Percentiles rank a stretch among this genome's conserved stretches.
Evolutionary conservation across 2,888 invertebrate species (phyloP).

Genomic region (Tortricodes alternella): DNA sequence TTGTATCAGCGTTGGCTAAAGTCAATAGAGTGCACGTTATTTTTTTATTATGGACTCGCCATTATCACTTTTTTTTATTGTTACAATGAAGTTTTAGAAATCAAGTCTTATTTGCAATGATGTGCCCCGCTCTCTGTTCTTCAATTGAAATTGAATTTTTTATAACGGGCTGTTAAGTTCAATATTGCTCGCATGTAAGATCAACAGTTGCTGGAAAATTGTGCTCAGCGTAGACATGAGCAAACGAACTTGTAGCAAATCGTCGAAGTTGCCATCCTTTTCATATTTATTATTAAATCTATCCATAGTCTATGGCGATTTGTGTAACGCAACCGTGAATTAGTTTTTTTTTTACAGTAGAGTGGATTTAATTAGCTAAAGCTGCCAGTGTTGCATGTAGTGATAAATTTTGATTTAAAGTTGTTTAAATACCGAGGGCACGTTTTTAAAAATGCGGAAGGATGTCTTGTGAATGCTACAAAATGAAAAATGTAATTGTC

Average conservation of each 20-base stretch:
- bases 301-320: slow-evolving; percentile 19
- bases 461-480: slow-evolving; percentile 33
- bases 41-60: slow-evolving; percentile 41
- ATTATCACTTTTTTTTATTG: slow-evolving; percentile 40
- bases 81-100: slow-evolving; percentile 45
- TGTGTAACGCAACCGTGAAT: background rate
- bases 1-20: background rate
- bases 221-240: slow-evolving; percentile 41
- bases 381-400: slow-evolving; percentile 53
- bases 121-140: slow-evolving; percentile 43
- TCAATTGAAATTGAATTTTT: slow-evolving; percentile 33
- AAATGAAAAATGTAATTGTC: slow-evolving; percentile 35
- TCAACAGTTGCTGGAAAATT: slow-evolving; percentile 56
- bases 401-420: slow-evolving; percentile 42
- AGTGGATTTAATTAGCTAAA: slow-evolving; percentile 34
- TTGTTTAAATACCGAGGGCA: slow-evolving; percentile 41
- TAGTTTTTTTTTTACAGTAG: slow-evolving; percentile 9
- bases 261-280: slow-evolving; percentile 35
- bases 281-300: slow-evolving; percentile 18
- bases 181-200: slow-evolving; percentile 35
- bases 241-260: slow-evolving; percentile 27
- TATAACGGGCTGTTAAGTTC: slow-evolving; percentile 30
- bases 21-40: slow-evolving; percentile 32
- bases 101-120: slow-evolving; percentile 43
- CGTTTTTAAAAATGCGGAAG: slow-evolving; percentile 39